phyloP scores from a whole-genome alignment of 1,140 invertebrate species.

The Thaumetopoea pityocampa region DNA sequence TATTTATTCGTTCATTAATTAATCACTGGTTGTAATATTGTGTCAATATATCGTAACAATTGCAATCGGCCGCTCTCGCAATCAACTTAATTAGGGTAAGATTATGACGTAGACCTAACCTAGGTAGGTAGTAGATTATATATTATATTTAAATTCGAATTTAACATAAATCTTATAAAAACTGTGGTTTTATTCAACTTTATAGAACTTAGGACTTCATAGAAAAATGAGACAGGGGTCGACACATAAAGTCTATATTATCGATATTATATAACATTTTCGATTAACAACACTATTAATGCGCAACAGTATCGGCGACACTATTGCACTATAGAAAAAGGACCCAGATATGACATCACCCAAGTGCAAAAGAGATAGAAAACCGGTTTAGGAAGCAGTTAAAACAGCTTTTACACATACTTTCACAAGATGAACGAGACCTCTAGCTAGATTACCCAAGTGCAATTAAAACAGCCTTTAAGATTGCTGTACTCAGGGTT shows the following conservation, averaged over 20 bases:
- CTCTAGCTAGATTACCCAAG: slow-evolving; percentile 1
- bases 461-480: slow-evolving; percentile 7
- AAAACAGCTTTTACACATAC: slow-evolving; percentile 24
- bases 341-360: background rate
- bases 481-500: too few relatives aligned
- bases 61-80: too few relatives aligned
- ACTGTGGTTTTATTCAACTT: too few relatives aligned
- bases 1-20: too few relatives aligned
- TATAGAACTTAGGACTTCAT: background rate
- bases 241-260: slow-evolving; percentile 4
- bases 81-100: too few relatives aligned
- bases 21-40: too few relatives aligned
- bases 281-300: slow-evolving; percentile 15
- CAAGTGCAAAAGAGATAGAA: slow-evolving; percentile 6
- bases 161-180: too few relatives aligned
- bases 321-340: slow-evolving; percentile 12
- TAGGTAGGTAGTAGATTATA: too few relatives aligned
- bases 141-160: too few relatives aligned
- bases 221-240: background rate
- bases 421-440: slow-evolving; percentile 18
- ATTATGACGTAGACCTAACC: too few relatives aligned
- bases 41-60: too few relatives aligned
- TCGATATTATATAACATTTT: slow-evolving; percentile 12
- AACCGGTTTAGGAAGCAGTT: slow-evolving; percentile 12
- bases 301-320: slow-evolving; percentile 13